Percentiles rank a stretch among this genome's conserved stretches.
Evolutionary conservation across 2,888 invertebrate genomes (phyloP).

Genomic region (Standfussiana lucernea): DNA sequence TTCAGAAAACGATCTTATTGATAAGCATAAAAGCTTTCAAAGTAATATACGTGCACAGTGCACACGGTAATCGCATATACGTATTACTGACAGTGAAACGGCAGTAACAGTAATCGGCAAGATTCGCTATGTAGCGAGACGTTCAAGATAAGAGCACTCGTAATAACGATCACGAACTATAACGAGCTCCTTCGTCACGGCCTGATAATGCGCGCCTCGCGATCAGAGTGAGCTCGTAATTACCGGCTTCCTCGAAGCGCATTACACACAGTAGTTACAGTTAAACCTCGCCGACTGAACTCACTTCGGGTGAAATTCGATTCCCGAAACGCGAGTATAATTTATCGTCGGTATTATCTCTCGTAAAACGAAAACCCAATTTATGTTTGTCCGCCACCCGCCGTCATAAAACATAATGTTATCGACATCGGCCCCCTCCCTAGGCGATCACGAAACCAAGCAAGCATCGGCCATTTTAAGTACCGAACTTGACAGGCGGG

Average conservation of each 20-base stretch:
- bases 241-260: slow-evolving; percentile 77
- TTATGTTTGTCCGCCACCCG: slow-evolving; percentile 85
- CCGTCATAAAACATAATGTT: slow-evolving; percentile 89
- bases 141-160: slow-evolving; percentile 77
- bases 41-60: slow-evolving; percentile 66
- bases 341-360: slow-evolving; percentile 87
- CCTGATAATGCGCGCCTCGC: slow-evolving; percentile 80
- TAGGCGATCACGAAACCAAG: slow-evolving; percentile 90
- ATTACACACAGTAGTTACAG: slow-evolving; percentile 65
- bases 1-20: slow-evolving; percentile 60
- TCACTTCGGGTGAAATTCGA: slow-evolving; percentile 76
- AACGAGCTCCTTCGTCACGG: slow-evolving; percentile 81
- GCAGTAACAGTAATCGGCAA: slow-evolving; percentile 68
- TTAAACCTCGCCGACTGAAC: slow-evolving; percentile 70
- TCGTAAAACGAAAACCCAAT: slow-evolving; percentile 89
- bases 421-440: slow-evolving; percentile 89
- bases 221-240: slow-evolving; percentile 70
- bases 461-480: slow-evolving; percentile 89
- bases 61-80: slow-evolving; percentile 52
- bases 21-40: slow-evolving; percentile 68
- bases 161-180: slow-evolving; percentile 80
- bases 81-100: slow-evolving; percentile 59
- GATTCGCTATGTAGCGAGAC: slow-evolving; percentile 74
- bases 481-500: slow-evolving; percentile 85
- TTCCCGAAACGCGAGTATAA: slow-evolving; percentile 84